phyloP scores from a whole-genome alignment of 2,888 invertebrate genomes.

The Endotricha flammealis region DNA sequence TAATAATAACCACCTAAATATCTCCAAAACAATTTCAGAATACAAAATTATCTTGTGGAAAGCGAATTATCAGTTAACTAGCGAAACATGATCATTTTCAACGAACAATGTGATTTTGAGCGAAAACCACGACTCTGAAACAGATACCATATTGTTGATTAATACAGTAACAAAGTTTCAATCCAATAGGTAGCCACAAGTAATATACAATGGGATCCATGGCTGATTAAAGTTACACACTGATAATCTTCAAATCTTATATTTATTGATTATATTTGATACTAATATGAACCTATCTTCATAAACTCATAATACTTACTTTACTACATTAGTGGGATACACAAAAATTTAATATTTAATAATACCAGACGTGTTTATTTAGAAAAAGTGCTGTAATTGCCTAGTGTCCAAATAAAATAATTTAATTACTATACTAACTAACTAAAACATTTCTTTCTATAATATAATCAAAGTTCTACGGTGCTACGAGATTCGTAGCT shows the following conservation, averaged over 20 bases:
- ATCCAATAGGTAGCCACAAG: constrained; percentile 9
- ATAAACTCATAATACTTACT: too few species aligned
- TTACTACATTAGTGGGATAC: too few species aligned
- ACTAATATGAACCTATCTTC: too few species aligned
- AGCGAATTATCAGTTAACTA: neutral
- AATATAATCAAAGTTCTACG: too few species aligned
- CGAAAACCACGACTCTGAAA: neutral
- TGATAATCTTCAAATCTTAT: constrained; percentile 8
- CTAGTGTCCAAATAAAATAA: too few species aligned
- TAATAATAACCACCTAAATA: neutral
- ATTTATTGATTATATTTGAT: too few species aligned
- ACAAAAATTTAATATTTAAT: too few species aligned
- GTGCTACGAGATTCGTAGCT: too few species aligned
- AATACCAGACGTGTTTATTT: too few species aligned
- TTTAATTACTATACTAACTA: too few species aligned
- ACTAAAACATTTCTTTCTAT: too few species aligned
- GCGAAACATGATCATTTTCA: constrained; percentile 1
- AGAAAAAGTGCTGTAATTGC: too few species aligned
- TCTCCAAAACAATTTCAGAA: neutral
- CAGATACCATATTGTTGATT: constrained; percentile 6
- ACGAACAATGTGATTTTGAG: neutral
- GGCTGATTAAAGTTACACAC: constrained; percentile 9
- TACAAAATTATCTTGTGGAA: neutral
- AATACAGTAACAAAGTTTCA: constrained; percentile 10
- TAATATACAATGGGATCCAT: constrained; percentile 9